Conservation (phyloP, 2,888 invertebrate species). For the Nomada fucata region DNA sequence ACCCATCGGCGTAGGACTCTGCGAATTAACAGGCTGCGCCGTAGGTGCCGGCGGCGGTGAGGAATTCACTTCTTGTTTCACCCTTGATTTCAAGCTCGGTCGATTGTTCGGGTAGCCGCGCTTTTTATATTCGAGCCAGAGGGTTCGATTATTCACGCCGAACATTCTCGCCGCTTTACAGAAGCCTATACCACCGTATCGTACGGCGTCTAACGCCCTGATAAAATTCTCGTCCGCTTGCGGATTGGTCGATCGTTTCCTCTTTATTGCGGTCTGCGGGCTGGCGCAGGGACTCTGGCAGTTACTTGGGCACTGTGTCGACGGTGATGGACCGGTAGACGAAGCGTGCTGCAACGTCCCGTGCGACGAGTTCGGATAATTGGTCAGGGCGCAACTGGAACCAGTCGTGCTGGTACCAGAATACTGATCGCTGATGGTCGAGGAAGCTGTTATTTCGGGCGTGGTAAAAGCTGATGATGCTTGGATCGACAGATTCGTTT, state of each 20-base stretch:
- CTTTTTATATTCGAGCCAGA: constrained; percentile 94
- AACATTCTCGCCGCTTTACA: constrained; percentile 94
- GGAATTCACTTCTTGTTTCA: constrained; percentile 88
- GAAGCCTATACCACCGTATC: constrained; percentile 93
- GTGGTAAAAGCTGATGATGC: constrained; percentile 82
- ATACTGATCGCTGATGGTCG: constrained; percentile 86
- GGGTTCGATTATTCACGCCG: constrained; percentile 93
- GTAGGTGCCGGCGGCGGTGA: constrained; percentile 86
- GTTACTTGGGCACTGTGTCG: constrained; percentile 81
- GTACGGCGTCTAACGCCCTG: constrained; percentile 91
- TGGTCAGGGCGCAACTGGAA: constrained; percentile 79
- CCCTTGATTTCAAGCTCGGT: constrained; percentile 91
- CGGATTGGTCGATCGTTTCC: constrained; percentile 91
- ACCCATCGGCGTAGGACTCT: constrained; percentile 84
- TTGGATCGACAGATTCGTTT: constrained; percentile 85
- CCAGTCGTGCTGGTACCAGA: constrained; percentile 86
- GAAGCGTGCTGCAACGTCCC: constrained; percentile 72
- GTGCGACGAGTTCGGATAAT: constrained; percentile 81
- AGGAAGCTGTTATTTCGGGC: constrained; percentile 85
- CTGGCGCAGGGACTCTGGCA: constrained; percentile 84
- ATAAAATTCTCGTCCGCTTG: constrained; percentile 94
- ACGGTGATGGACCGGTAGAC: constrained; percentile 78
- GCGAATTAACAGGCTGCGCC: constrained; percentile 84
- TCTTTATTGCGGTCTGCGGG: constrained; percentile 85
- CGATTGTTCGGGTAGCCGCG: constrained; percentile 93